Base-by-base conservation (phyloP, 2,797 vertebrate genomes). In the Pagetopsis macropterus region DNA sequence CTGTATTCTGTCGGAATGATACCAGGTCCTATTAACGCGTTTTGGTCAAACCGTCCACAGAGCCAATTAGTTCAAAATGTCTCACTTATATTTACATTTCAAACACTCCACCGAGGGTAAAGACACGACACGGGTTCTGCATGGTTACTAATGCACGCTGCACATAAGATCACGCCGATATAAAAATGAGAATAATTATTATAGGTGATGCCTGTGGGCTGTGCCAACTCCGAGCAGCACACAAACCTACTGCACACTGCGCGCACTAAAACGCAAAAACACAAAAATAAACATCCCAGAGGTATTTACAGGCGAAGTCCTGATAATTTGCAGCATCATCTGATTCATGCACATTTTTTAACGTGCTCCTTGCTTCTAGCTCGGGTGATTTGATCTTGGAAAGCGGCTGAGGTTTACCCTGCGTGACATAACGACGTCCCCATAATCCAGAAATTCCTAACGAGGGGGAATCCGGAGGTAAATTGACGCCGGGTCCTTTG, bases 361-460 rank as follows among this genome's bases (percentile, higher is more conserved):
- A 61, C 62, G 54, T 13, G 68, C 44, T 66, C 67, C 67, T 40
- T 48, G 72, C 66, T 57, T 73, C 72, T 57, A 50, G 65, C 70
- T 80, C 54, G 64, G 33, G 16, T 72, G 62, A 72, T 75, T 83
- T 37, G 69, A 78, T 85, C 78, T 87, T 79, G 77, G 76, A 77
- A 65, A 88, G 84, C 81, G 82, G 61, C 62, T 80, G 85, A 77
- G 49, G 69, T 82, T 90, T 73, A 78, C 70, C 70, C 78, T 44
- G 75, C 70, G 72, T 43, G 76, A 50, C 75, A 70, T 51, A 73
- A 46, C 82, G 78, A 83, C 63, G 82, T 87, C 71, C 78, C 81
- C 88, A 73, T 87, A 81, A 88, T 91, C 87, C 90, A 81, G 19
- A 82, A 27, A 75, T 64, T 49, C 70, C 41, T 19, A 52, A 10